Base-by-base conservation (phyloP, 2,797 vertebrate species). In the Pseudotriccus pelzelni region DNA sequence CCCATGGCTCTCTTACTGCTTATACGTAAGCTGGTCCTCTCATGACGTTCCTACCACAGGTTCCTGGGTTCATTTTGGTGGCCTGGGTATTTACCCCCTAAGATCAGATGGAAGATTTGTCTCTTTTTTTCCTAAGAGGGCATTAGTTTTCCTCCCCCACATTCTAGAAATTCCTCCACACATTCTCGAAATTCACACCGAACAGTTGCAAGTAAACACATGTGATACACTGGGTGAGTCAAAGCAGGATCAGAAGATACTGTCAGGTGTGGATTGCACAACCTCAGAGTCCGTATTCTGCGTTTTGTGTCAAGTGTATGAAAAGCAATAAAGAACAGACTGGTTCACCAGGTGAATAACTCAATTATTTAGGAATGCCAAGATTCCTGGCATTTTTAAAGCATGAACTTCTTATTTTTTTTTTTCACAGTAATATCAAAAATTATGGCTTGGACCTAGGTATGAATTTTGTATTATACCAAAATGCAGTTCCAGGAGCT, bases 181-280 rank as follows among this genome's bases (percentile, higher is more conserved):
- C 12, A 9, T 41, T 87, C 62, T 80, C 74, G 53, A 77, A 73
- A 77, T 49, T 56, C 80, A 37, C 32, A 84, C 59, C 59, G 55
- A 81, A 79, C 24, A 50, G 23, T 9, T 85, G 60, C 52, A 89
- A 92, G 72, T 60, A 74, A 89, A 69, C 16, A n/a, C 69, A 28
- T 10, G 41, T 3, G 4, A 59, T 82, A 84, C 52, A 50, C 56
- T 7, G 27, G 34, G 34, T 50, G 74, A 66, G 37, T 47, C 59
- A 67, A 66, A 85, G 41, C 32, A 70, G 55, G 43, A 55, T 59
- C 47, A 36, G 34, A 52, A 49, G 25, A 24, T 1, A 2, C 9
- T 56, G 43, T 44, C 22, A 46, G 24, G 25, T 60, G n/a, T 43
- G 74, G 49, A 72, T 84, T 76, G 80, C 62, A 53, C 43, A 44